Base-by-base conservation (phyloP, 2,888 invertebrate genomes). In the Microlaimidae sp. region DNA sequence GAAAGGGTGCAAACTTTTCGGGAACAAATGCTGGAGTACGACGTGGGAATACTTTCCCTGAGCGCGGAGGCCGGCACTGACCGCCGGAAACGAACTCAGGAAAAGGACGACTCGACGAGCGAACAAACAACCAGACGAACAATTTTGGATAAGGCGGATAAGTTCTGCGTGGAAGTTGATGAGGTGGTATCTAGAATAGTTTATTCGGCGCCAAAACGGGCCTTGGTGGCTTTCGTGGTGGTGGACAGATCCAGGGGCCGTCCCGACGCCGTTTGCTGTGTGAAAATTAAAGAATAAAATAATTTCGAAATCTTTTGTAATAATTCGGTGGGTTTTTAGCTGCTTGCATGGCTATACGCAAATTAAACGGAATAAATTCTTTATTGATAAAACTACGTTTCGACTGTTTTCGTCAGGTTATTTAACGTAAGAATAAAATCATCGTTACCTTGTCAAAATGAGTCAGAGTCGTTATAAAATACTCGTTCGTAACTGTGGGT, bases 21-120 rank as follows among this genome's bases (percentile, higher is more conserved):
- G 23, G 43, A 43, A n/a, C n/a, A n/a, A 43, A 10, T 43, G n/a
- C n/a, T 43, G 43, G 43, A 43, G n/a, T 19, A 10, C n/a, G 43
- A 43, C 23, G 17, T 43, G 5, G 43, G 17, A 43, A 43, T 43
- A 24, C n/a, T 43, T n/a, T n/a, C n/a, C 21, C 23, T 43, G 43
- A n/a, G n/a, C n/a, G n/a, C n/a, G n/a, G n/a, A n/a, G n/a, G n/a
- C n/a, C n/a, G n/a, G n/a, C n/a, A n/a, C n/a, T n/a, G n/a, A n/a
- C n/a, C n/a, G n/a, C n/a, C n/a, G n/a, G n/a, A n/a, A n/a, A n/a
- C 7, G 17, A 17, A 32, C 32, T 7, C 32, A 32, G 32, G 32
- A 32, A 13, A 17, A 32, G 17, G 32, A 32, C 17, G 32, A 32
- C 7, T 32, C 32, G 17, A 32, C 32, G 7, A 17, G 10, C 17